Evolutionary conservation across 2,113 vertebrate genomes (phyloP), one percentile per base, ranked within the genome.

Genomic region (Xerus inauris): DNA sequence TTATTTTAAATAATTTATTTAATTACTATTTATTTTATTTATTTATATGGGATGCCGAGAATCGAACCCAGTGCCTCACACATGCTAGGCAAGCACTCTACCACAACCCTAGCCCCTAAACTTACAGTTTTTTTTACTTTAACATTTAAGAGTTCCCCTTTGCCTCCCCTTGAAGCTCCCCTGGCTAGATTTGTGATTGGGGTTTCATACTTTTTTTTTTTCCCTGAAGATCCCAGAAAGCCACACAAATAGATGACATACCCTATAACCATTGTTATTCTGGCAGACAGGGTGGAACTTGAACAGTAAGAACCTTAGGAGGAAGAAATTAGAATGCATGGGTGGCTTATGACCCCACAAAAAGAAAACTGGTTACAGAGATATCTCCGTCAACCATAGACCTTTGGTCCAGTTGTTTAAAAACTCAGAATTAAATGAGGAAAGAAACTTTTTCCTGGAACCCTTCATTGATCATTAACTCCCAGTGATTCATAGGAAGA

Each of bases 401-500:
- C n/a, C 35, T 12, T 87, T 76, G 38, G 80, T 49, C 22, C 20
- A 72, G 42, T 16, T 91, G 59, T 87, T 75, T 81, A 8, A 87
- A 87, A 93, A 16, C 65, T 88, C 69, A 81, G 35, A 87, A 87
- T 16, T 76, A 87, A 95, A 81, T 87, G 40, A 69, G 38, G 73
- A 95, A 87, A 72, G 5, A 65, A 85, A 87, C 16, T 73, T 96
- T 90, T 93, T 84, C 35, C 91, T 57, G 20, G 65, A 79, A n/a
- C 32, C 45, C 42, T 62, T 95, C 10, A 59, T 87, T 92, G 79
- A 62, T 65, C 73, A 49, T 89, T 45, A 64, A 81, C 49, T 82
- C 59, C n/a, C 45, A 45, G 5, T 69, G 84, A 81, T 30, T 94
- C 54, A n/a, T 30, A n/a, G 51, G 57, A 91, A 86, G 69, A 75